Percentiles rank a stretch among this genome's conserved stretches.
Conservation (phyloP, 2,113 vertebrate species). For the Corythaixoides concolor region DNA sequence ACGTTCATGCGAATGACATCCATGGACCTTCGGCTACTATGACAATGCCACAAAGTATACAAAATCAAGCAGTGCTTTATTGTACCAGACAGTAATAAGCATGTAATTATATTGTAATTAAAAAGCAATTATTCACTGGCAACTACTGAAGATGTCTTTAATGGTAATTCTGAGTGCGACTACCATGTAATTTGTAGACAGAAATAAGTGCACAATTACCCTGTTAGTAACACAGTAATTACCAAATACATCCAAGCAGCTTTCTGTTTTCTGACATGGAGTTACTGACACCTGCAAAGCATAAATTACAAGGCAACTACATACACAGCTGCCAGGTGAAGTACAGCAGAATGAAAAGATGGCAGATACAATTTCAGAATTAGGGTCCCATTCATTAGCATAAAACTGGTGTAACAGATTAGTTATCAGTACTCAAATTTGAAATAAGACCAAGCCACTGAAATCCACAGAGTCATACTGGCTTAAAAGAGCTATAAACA, state of each 20-base stretch:
- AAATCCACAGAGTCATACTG: neutral
- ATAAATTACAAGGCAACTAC: slow-evolving; percentile 51
- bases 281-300: slow-evolving; percentile 69
- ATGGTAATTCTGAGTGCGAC: slow-evolving; percentile 72
- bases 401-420: neutral
- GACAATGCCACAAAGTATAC: slow-evolving; percentile 38
- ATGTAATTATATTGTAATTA: slow-evolving; percentile 79
- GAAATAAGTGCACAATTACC: slow-evolving; percentile 77
- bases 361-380: neutral
- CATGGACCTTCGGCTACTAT: slow-evolving; percentile 10
- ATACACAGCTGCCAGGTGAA: slow-evolving; percentile 42
- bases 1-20: neutral
- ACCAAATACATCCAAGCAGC: slow-evolving; percentile 68
- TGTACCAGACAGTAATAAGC: slow-evolving; percentile 62
- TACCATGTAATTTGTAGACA: slow-evolving; percentile 77
- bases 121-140: slow-evolving; percentile 75
- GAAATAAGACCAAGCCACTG: neutral
- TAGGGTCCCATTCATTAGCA: neutral
- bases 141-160: slow-evolving; percentile 68
- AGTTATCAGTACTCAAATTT: neutral
- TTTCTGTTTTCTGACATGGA: slow-evolving; percentile 65
- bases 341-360: slow-evolving; percentile 32
- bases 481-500: neutral
- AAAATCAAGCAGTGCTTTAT: slow-evolving; percentile 65
- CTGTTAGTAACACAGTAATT: slow-evolving; percentile 79